Conservation (phyloP, 2,888 invertebrate genomes). For the Brachycybe producta region DNA sequence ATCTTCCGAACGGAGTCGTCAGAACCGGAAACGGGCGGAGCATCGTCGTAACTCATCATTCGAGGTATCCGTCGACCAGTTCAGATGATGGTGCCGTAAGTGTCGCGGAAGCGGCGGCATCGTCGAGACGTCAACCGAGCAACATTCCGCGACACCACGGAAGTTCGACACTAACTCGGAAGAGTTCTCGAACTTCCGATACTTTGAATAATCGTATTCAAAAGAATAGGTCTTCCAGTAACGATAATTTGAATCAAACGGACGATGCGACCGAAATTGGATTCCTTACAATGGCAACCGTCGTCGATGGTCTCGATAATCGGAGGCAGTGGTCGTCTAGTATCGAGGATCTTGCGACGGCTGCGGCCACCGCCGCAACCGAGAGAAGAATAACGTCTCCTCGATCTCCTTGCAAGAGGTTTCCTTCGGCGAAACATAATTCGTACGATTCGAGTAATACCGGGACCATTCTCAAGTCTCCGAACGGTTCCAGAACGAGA, state of each 20-base stretch:
- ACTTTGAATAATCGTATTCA: not conserved
- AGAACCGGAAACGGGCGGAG: not conserved
- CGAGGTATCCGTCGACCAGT: constrained; percentile 11
- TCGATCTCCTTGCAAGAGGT: constrained; percentile 2
- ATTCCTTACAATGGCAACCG: not conserved
- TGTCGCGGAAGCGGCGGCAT: not conserved
- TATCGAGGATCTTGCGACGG: constrained; percentile 14
- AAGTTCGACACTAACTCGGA: constrained; percentile 8
- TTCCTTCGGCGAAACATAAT: not conserved
- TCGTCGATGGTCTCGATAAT: not conserved
- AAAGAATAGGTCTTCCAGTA: constrained; percentile 13
- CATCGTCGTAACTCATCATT: not conserved
- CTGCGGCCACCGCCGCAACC: constrained; percentile 10
- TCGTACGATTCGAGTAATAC: not conserved
- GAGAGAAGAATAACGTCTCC: constrained; percentile 9
- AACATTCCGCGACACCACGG: constrained; percentile 14
- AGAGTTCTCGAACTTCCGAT: not conserved
- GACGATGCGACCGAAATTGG: not conserved
- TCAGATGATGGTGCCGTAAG: constrained; percentile 16
- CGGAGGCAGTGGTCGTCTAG: constrained; percentile 10
- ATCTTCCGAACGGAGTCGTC: constrained; percentile 4
- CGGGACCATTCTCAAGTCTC: constrained; percentile 10
- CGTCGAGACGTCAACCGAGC: constrained; percentile 4
- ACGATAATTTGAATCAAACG: constrained; percentile 2
- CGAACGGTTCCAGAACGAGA: not conserved